Base-by-base conservation (phyloP, 2,888 invertebrate genomes). In the Leptopilina myrica region DNA sequence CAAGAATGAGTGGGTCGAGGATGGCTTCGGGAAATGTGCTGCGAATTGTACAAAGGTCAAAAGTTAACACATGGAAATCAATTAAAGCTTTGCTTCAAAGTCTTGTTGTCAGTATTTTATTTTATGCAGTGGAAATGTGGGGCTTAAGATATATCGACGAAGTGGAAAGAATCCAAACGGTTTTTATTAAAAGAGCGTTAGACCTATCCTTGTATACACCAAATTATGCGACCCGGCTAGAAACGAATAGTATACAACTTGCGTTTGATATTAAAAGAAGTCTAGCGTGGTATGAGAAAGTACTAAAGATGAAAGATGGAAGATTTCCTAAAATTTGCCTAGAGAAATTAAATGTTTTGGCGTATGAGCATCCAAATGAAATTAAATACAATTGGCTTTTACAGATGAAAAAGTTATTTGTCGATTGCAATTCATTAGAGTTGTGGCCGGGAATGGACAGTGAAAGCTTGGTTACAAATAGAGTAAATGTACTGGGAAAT, bases 11-110 rank as follows among this genome's bases (percentile, higher is more conserved):
- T 62, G 20, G 20, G 20, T 15, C 43, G 12, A 40, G 15, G 9
- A 40, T 66, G 14, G 66, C 66, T 4, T n/a, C 46, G n/a, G 46
- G 66, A 9, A 14, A 43, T 43, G 66, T 66, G n/a, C 14, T 66
- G 15, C 0, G 66, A 40, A 66, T 66, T 43, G 7, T 66, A 40
- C 40, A 5, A 8, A 46, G 11, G 15, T 15, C 66, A 8, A 33
- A 40, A 20, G n/a, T 46, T 66, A 66, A 66, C 15, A 15, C 66
- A 1, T 66, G 66, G 66, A 14, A 66, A 40, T 43, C 66, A 40
- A 40, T n/a, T 5, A 46, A 43, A 7, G 43, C 7, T 40, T 15
- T 66, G 7, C 66, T 66, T 2, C 15, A 40, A 15, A 43, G 43
- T 12, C 66, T 66, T 43, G 66, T 12, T 1, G 12, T 46, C 6